These are phyloP conservation scores for Eueremaeus valkanovi DNA, from an alignment of 2,888 invertebrate species.

Conservation along the genomic window DNA sequence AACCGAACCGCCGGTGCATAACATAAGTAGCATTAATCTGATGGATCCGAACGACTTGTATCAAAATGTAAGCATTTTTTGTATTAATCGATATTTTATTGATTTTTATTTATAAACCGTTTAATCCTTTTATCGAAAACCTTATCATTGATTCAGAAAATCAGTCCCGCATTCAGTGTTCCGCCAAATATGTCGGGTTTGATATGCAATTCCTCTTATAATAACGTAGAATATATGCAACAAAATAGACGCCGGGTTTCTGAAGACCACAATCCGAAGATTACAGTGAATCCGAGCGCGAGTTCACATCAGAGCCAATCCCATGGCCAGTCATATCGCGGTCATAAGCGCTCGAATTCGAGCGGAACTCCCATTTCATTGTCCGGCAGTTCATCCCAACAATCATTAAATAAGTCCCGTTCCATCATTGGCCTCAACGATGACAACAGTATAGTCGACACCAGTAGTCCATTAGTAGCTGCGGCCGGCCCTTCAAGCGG, in stretches of 20 bases:
- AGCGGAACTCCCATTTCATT: constrained; percentile 26
- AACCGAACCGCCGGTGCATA: constrained; percentile 15
- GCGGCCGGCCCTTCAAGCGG: not conserved
- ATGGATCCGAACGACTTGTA: constrained; percentile 15
- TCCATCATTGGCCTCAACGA: constrained; percentile 20
- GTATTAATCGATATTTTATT: not conserved
- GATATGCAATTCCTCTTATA: not conserved
- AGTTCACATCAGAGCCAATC: not conserved
- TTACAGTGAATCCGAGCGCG: not conserved
- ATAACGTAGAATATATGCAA: not conserved
- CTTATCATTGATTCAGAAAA: not conserved
- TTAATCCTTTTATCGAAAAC: not conserved
- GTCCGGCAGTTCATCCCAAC: not conserved
- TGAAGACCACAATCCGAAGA: not conserved
- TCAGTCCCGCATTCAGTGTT: constrained; percentile 8
- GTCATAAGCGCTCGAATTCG: constrained; percentile 39
- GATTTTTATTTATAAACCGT: not conserved
- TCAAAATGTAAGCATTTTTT: constrained; percentile 6
- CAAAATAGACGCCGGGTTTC: not conserved
- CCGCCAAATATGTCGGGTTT: constrained; percentile 14
- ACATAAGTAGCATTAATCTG: not conserved
- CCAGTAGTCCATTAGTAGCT: not conserved
- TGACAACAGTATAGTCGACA: not conserved
- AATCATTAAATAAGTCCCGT: constrained; percentile 16
- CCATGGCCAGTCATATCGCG: not conserved